Conservation (phyloP, 2,888 invertebrate genomes). For the Lysandra bellargus region DNA sequence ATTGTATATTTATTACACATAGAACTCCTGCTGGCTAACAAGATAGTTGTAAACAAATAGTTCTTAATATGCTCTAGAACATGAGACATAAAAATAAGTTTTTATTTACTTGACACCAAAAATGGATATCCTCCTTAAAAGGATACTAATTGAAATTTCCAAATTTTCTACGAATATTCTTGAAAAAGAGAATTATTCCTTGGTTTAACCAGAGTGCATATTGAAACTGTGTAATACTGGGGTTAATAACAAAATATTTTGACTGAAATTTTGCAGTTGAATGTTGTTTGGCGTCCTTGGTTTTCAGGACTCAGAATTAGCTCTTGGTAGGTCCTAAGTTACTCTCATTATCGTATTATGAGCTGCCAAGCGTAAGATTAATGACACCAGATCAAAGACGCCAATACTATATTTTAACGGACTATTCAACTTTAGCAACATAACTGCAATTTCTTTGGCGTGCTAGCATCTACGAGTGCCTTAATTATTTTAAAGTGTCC, state of each 20-base stretch:
- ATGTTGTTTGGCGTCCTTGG: neutral
- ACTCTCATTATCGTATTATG: neutral
- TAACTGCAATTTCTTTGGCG: slow-evolving; percentile 33
- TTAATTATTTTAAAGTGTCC: slow-evolving; percentile 46
- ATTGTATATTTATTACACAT: neutral
- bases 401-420: neutral
- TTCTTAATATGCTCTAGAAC: neutral
- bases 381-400: slow-evolving; percentile 14
- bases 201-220: too few relatives aligned
- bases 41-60: neutral
- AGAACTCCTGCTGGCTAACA: neutral
- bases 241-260: too few relatives aligned
- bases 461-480: slow-evolving; percentile 28
- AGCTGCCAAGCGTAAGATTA: neutral
- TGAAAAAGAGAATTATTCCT: too few relatives aligned
- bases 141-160: too few relatives aligned
- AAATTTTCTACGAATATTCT: too few relatives aligned
- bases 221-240: too few relatives aligned
- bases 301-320: neutral
- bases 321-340: neutral
- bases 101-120: too few relatives aligned
- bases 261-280: too few relatives aligned
- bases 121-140: too few relatives aligned
- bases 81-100: too few relatives aligned
- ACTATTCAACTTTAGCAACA: slow-evolving; percentile 16